phyloP scores from a whole-genome alignment of 2,888 invertebrate genomes.

The Pristionchus mayeri region DNA sequence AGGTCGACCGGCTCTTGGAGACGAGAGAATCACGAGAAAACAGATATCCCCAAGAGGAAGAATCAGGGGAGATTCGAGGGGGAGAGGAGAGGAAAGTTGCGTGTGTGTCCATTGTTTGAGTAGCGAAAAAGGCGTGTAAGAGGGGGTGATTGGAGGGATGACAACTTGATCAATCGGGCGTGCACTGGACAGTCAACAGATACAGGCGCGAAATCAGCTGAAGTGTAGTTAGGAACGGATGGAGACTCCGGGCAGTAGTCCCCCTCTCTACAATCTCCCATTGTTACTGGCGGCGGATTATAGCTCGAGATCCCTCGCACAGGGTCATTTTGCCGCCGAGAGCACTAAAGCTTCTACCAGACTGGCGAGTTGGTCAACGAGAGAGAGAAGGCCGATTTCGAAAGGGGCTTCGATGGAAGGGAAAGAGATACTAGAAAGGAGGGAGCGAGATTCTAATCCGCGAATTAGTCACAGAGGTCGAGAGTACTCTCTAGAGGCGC shows the following conservation, averaged over 20 bases:
- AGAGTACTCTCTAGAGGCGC: background rate
- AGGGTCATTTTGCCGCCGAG: slow-evolving; percentile 7
- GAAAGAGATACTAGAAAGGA: background rate
- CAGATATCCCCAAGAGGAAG: background rate
- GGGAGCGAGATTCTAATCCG: slow-evolving; percentile 15
- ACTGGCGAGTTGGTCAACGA: background rate
- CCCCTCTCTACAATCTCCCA: background rate
- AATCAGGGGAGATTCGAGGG: slow-evolving; percentile 1
- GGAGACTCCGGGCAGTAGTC: background rate
- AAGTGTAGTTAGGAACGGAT: too few relatives aligned
- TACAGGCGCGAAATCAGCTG: background rate
- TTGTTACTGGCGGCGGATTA: slow-evolving; percentile 32
- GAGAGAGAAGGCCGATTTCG: background rate
- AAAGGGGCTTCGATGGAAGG: background rate
- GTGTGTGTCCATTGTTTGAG: slow-evolving; percentile 2
- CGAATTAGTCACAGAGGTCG: slow-evolving; percentile 1
- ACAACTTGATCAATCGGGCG: background rate
- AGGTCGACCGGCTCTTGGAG: slow-evolving; percentile 8
- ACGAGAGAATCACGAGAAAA: slow-evolving; percentile 4
- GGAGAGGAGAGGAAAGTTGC: background rate
- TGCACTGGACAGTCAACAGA: background rate
- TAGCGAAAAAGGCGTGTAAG: slow-evolving; percentile 30
- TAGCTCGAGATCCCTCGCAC: background rate
- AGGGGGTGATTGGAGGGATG: background rate
- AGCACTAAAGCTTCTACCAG: background rate